Evolutionary conservation across 2,888 invertebrate genomes (phyloP).

Genomic region (Heliconius sara): DNA sequence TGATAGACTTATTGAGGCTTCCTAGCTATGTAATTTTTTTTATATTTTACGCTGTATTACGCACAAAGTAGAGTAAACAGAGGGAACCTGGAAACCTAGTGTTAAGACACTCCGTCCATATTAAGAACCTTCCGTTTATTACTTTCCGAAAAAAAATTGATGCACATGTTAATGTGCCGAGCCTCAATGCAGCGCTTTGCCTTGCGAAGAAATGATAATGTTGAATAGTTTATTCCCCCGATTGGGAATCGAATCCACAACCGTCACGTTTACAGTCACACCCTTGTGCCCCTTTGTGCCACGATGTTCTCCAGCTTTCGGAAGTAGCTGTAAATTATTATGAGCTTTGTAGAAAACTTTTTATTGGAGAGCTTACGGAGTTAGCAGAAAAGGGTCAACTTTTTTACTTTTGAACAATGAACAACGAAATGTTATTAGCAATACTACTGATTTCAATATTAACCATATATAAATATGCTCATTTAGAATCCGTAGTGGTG

Average conservation of each 20-base stretch:
- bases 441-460: too few relatives aligned
- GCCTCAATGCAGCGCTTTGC: too few relatives aligned
- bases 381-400: neutral
- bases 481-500: too few relatives aligned
- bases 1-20: conserved; percentile 4
- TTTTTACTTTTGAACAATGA: neutral
- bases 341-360: neutral
- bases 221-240: neutral
- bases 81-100: neutral
- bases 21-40: neutral
- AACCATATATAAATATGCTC: neutral
- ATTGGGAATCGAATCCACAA: neutral
- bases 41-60: neutral
- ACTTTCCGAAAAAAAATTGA: neutral
- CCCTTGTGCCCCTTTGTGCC: too few relatives aligned
- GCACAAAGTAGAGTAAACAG: neutral
- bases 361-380: neutral
- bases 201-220: neutral
- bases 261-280: neutral
- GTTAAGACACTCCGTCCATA: neutral
- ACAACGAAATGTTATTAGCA: neutral
- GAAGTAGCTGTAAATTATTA: neutral
- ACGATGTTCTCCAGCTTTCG: neutral
- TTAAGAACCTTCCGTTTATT: neutral
- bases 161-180: too few relatives aligned